Evolutionary conservation across 2,888 invertebrate genomes (phyloP).

Genomic region (Nezara viridula): DNA sequence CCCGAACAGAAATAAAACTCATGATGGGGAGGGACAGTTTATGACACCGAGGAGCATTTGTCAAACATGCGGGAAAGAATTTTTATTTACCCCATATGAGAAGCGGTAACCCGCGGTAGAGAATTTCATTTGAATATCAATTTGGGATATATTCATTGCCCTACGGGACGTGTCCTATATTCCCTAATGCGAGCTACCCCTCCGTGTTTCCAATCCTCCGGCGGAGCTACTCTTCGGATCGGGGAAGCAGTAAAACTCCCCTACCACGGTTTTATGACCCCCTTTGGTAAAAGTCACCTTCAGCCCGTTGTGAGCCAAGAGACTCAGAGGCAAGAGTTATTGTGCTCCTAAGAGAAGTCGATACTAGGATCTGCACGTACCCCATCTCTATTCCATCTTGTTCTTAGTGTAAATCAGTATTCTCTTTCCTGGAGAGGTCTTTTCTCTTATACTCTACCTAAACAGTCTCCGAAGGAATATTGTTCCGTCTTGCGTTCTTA

Average conservation of each 20-base stretch:
- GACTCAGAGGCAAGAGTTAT: constrained; percentile 38
- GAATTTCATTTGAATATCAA: constrained; percentile 51
- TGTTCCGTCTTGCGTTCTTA: background rate
- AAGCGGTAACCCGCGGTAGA: background rate
- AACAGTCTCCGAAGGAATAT: constrained; percentile 8
- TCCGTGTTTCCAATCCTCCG: constrained; percentile 43
- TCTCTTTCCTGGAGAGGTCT: background rate
- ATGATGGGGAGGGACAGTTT: background rate
- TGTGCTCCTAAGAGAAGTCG: constrained; percentile 48
- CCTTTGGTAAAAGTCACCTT: constrained; percentile 48
- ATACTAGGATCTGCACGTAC: constrained; percentile 26
- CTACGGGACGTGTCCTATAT: constrained; percentile 38
- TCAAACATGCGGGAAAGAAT: background rate
- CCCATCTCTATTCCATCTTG: constrained; percentile 48
- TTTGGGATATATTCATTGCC: constrained; percentile 33
- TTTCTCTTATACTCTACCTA: constrained; percentile 2
- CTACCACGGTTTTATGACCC: background rate
- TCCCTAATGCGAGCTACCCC: constrained; percentile 36
- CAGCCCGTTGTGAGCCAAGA: constrained; percentile 1
- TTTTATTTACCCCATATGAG: constrained; percentile 1
- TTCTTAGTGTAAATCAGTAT: constrained; percentile 46
- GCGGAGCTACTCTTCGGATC: constrained; percentile 16
- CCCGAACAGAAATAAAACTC: background rate
- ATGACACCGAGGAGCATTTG: background rate
- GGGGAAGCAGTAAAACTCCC: background rate